A percentile compares a stretch with the other conserved stretches of the same genome.
These are phyloP conservation scores for Anas bernieri DNA, from an alignment of 2,797 vertebrate genomes.

Conservation along the genomic window DNA sequence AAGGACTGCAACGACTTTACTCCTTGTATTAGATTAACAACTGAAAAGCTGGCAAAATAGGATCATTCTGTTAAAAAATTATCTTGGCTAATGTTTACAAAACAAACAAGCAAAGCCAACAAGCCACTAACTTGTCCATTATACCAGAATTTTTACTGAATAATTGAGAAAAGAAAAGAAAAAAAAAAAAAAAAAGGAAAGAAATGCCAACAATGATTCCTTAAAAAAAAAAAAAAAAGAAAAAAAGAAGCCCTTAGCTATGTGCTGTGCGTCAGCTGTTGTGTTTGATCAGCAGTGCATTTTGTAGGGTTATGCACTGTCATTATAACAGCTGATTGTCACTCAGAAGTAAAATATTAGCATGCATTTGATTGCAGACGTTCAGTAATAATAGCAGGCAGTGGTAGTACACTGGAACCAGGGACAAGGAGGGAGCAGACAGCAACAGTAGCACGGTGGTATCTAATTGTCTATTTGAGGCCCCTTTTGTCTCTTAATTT, in stretches of 20 bases:
- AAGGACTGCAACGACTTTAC: background rate
- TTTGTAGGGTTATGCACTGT: constrained; percentile 9
- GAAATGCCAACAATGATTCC: background rate
- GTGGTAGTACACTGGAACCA: background rate
- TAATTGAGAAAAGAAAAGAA: background rate
- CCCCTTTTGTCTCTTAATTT: background rate
- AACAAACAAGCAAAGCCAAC: background rate
- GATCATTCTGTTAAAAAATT: background rate
- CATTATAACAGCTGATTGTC: background rate
- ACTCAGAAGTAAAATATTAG: constrained; percentile 40
- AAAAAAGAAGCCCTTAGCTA: background rate
- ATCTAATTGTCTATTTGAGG: background rate
- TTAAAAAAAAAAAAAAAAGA: background rate
- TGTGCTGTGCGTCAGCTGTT: constrained; percentile 11
- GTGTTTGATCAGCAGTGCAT: background rate
- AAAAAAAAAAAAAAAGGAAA: background rate
- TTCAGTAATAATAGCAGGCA: background rate
- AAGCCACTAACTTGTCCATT: background rate
- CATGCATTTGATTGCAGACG: background rate
- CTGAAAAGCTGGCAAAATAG: background rate
- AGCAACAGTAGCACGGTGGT: background rate
- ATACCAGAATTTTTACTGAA: background rate
- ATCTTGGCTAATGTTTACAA: background rate
- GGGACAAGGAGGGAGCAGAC: background rate
- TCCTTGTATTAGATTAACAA: background rate